These are phyloP conservation scores for Rhopalosiphum maidis DNA, from an alignment of 1,140 invertebrate genomes.

Conservation along the genomic window DNA sequence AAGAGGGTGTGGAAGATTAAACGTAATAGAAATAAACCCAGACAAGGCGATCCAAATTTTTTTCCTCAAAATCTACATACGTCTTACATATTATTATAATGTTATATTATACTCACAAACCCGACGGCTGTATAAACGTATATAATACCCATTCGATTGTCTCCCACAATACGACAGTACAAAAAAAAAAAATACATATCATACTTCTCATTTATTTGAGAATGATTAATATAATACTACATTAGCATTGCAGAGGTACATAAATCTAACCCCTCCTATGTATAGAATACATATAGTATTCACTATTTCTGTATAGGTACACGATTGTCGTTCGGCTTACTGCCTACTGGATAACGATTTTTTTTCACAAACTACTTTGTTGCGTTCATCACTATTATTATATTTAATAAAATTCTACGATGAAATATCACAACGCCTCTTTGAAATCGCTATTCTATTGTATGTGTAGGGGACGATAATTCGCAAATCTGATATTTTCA, in stretches of 20 bases:
- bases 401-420: neutral
- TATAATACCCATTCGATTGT: neutral
- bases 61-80: slow-evolving; percentile 15
- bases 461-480: neutral
- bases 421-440: neutral
- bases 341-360: neutral
- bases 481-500: neutral
- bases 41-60: neutral
- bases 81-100: neutral
- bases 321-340: neutral
- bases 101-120: neutral
- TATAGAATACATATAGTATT: neutral
- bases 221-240: neutral
- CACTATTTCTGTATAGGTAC: neutral
- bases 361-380: neutral
- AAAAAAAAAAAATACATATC: neutral
- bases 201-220: slow-evolving; percentile 10
- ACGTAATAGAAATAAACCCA: slow-evolving; percentile 8
- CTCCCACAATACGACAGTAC: neutral
- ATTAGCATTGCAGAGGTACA: neutral
- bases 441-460: neutral
- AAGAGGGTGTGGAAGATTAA: neutral
- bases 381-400: neutral
- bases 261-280: neutral
- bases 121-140: neutral